phyloP scores from a whole-genome alignment of 2,888 invertebrate species.

The Linyphia triangularis region DNA sequence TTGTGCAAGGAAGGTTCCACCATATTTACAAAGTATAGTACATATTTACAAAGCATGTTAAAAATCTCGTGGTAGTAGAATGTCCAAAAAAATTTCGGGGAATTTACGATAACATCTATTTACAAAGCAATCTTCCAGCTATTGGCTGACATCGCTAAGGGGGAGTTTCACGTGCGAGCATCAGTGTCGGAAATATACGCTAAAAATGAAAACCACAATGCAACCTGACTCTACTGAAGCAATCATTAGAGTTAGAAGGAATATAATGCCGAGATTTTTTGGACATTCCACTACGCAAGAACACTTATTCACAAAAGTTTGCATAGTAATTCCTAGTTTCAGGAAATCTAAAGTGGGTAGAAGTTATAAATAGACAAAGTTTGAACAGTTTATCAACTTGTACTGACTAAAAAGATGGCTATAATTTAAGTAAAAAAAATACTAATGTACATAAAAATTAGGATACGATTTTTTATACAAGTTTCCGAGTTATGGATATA shows the following conservation, averaged over 20 bases:
- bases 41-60: background rate
- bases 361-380: too few species aligned
- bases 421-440: too few species aligned
- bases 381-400: too few species aligned
- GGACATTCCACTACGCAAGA: conserved; percentile 36
- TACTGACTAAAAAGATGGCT: too few species aligned
- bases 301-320: background rate
- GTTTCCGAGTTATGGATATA: too few species aligned
- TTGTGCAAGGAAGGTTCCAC: background rate
- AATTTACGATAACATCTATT: background rate
- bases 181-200: conserved; percentile 50
- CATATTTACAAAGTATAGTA: background rate
- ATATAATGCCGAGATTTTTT: background rate
- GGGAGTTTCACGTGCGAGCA: conserved; percentile 38
- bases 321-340: too few species aligned
- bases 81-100: background rate
- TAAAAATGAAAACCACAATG: conserved; percentile 65
- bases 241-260: background rate
- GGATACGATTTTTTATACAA: too few species aligned
- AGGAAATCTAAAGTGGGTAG: too few species aligned
- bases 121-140: background rate
- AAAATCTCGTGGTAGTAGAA: background rate
- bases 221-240: conserved; percentile 50
- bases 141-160: too few species aligned
- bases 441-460: too few species aligned